Percentiles rank a stretch among this genome's conserved stretches.
phyloP scores from a whole-genome alignment of 2,113 vertebrate species.

The Hiodon tergisus region DNA sequence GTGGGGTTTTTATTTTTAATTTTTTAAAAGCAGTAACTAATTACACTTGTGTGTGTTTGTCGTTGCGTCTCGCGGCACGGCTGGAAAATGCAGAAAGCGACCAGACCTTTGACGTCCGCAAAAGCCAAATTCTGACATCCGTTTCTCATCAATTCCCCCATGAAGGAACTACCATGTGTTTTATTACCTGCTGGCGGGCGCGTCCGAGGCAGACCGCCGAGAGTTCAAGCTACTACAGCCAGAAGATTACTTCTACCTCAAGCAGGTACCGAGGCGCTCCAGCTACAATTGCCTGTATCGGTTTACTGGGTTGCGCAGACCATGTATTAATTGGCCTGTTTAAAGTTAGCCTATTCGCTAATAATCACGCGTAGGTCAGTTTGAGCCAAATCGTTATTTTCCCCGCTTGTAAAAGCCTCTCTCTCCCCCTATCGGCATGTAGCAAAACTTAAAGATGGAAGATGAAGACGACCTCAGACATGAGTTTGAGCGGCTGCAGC shows the following conservation, averaged over 20 bases:
- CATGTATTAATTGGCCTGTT: background rate
- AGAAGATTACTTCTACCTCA: constrained; percentile 98
- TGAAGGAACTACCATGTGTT: constrained; percentile 96
- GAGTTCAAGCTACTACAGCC: constrained; percentile 90
- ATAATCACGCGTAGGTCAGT: too few relatives aligned
- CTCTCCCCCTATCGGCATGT: background rate
- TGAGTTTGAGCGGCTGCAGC: constrained; percentile 91
- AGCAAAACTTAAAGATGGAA: constrained; percentile 97
- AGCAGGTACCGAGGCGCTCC: constrained; percentile 69
- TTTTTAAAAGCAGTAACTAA: constrained; percentile 39
- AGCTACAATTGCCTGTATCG: background rate
- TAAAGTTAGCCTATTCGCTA: too few relatives aligned
- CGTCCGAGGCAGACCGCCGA: constrained; percentile 77
- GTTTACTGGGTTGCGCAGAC: background rate
- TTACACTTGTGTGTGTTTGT: constrained; percentile 27
- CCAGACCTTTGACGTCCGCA: background rate
- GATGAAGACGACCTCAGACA: constrained; percentile 90
- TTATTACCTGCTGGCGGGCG: constrained; percentile 92
- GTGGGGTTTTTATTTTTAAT: background rate
- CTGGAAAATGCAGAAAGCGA: constrained; percentile 31
- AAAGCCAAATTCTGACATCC: too few relatives aligned
- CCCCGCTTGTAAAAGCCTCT: background rate
- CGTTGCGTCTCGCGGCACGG: constrained; percentile 19
- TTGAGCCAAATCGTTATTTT: background rate
- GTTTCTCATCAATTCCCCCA: background rate